Percentiles rank a stretch among this genome's conserved stretches.
These are phyloP conservation scores for Drosophila navojoa DNA, from an alignment of 1,140 invertebrate species.

Conservation along the genomic window DNA sequence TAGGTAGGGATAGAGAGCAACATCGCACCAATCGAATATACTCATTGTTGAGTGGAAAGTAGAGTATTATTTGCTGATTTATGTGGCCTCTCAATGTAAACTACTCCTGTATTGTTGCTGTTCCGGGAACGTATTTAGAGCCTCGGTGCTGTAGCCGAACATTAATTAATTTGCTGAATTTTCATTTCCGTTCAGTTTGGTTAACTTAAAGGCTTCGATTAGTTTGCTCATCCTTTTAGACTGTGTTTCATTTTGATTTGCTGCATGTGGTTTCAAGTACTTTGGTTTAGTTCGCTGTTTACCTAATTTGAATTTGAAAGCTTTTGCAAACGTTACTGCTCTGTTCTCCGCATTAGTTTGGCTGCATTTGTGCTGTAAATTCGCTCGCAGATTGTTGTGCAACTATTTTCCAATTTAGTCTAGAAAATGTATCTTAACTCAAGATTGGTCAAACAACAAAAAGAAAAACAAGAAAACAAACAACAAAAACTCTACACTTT, in stretches of 20 bases:
- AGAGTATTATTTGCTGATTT: no score
- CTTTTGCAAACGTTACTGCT: conserved; percentile 30
- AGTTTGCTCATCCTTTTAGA: background rate
- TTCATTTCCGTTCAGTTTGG: background rate
- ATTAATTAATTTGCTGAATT: background rate
- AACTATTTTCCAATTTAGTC: conserved; percentile 45
- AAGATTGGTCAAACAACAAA: conserved; percentile 64
- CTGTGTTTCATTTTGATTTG: background rate
- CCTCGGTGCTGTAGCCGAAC: background rate
- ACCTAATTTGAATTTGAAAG: conserved; percentile 20
- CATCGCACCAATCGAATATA: no score
- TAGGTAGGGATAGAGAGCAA: no score
- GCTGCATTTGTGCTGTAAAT: conserved; percentile 34
- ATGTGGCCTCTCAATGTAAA: background rate
- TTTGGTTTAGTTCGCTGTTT: conserved; percentile 42
- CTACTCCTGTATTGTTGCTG: background rate
- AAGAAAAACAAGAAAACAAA: no score
- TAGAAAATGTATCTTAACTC: conserved; percentile 30
- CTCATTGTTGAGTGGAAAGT: no score
- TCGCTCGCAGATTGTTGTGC: conserved; percentile 62
- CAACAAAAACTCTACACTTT: conserved; percentile 83
- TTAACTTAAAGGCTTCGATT: background rate
- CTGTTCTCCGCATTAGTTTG: conserved; percentile 15
- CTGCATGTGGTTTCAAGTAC: conserved; percentile 48
- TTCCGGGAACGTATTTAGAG: background rate